phyloP scores from a whole-genome alignment of 1,140 invertebrate genomes.

The Reticulitermes speratus region DNA sequence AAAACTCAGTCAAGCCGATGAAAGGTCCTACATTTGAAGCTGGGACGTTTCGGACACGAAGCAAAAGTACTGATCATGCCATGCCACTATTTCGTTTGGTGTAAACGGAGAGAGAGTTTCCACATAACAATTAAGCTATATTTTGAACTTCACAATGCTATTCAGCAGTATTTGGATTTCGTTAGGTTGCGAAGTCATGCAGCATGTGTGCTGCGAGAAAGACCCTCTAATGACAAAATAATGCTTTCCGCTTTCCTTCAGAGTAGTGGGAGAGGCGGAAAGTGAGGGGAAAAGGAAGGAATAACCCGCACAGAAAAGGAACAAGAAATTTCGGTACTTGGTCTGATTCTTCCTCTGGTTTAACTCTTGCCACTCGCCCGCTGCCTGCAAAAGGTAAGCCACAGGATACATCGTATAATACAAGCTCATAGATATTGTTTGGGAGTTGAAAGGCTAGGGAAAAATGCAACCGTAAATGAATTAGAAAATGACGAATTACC shows the following conservation, averaged over 20 bases:
- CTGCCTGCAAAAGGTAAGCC: background rate
- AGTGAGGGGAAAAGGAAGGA: background rate
- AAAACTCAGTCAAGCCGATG: too few species aligned
- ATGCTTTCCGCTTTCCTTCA: slow-evolving; percentile 15
- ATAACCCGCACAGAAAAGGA: background rate
- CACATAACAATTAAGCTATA: background rate
- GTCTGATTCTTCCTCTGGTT: background rate
- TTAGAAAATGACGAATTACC: too few species aligned
- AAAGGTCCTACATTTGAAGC: too few species aligned
- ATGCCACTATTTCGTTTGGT: too few species aligned
- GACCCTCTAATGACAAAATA: slow-evolving; percentile 16
- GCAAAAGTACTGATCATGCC: too few species aligned
- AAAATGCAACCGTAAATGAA: too few species aligned
- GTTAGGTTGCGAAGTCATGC: background rate
- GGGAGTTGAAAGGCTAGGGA: too few species aligned
- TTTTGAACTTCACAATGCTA: background rate
- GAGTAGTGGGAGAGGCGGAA: background rate
- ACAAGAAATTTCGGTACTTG: background rate
- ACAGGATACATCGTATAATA: background rate
- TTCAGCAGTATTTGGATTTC: background rate
- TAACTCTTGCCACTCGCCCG: background rate
- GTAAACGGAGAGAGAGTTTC: background rate
- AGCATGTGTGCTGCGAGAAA: slow-evolving; percentile 1
- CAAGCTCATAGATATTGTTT: background rate
- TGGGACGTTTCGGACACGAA: too few species aligned